Conservation (phyloP, 2,113 vertebrate species). For the Pterocles burchelli region DNA sequence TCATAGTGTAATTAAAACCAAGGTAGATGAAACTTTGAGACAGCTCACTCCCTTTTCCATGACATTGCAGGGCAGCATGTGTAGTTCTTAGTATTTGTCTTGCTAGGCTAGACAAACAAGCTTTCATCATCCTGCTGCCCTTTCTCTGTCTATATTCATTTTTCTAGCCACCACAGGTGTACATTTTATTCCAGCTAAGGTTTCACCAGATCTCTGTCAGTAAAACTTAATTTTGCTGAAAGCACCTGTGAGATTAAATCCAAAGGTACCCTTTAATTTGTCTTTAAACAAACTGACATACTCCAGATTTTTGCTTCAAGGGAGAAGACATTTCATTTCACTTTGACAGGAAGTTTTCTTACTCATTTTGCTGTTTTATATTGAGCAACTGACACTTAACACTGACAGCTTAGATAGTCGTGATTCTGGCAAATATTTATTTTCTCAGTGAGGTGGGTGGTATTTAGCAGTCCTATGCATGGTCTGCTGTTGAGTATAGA, state of each 20-base stretch:
- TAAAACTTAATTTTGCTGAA: background rate
- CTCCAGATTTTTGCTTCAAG: background rate
- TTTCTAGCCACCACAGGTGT: background rate
- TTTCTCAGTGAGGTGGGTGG: background rate
- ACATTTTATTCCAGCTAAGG: background rate
- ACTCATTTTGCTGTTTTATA: background rate
- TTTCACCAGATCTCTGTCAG: background rate
- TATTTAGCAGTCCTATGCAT: background rate
- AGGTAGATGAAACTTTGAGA: background rate
- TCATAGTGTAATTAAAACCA: background rate
- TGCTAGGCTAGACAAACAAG: background rate
- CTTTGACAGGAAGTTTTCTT: background rate
- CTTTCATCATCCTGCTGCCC: background rate
- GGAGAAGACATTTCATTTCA: background rate
- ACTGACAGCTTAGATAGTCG: background rate
- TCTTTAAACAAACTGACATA: background rate
- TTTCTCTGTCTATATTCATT: background rate
- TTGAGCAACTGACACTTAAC: background rate
- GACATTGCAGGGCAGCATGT: background rate
- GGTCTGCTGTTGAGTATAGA: background rate
- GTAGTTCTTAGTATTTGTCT: background rate
- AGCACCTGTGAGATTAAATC: background rate
- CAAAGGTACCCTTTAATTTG: background rate
- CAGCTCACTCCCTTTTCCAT: background rate
- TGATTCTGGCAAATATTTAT: background rate